Evolutionary conservation across 2,797 vertebrate genomes (phyloP).

Genomic region (Coregonus ussuriensis): DNA sequence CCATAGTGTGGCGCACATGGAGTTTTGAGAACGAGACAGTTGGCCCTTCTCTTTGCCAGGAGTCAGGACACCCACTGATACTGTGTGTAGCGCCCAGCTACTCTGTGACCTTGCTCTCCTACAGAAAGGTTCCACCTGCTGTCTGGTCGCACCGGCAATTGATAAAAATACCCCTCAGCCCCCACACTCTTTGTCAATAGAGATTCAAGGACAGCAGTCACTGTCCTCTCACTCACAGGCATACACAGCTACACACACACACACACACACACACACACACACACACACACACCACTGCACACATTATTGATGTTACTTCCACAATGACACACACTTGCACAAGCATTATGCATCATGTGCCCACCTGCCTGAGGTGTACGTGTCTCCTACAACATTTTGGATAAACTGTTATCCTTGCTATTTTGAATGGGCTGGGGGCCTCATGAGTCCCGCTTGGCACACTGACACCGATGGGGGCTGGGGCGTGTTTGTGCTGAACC

Average conservation of each 20-base stretch:
- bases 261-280: constrained; percentile 7
- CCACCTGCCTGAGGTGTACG: constrained; percentile 48
- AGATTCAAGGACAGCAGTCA: constrained; percentile 73
- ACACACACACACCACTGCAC: constrained; percentile 24
- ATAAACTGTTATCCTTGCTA: constrained; percentile 64
- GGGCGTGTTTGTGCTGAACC: constrained; percentile 57
- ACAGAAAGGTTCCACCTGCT: constrained; percentile 76
- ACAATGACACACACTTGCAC: constrained; percentile 18
- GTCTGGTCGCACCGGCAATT: constrained; percentile 60
- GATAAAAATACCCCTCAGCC: constrained; percentile 77
- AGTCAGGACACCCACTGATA: constrained; percentile 42
- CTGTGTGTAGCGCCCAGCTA: not conserved
- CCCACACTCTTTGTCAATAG: constrained; percentile 73
- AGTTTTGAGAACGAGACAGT: not conserved
- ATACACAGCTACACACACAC: not conserved
- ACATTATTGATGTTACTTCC: constrained; percentile 1
- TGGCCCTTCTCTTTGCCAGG: constrained; percentile 21
- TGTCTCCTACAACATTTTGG: constrained; percentile 52
- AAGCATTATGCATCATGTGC: constrained; percentile 31
- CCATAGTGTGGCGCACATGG: not conserved
- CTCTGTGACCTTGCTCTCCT: constrained; percentile 71
- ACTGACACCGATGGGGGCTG: constrained; percentile 35
- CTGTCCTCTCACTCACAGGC: not conserved
- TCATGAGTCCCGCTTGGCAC: constrained; percentile 63
- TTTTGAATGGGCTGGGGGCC: constrained; percentile 51